These are phyloP conservation scores for Vulpes vulpes DNA, from an alignment of 2,113 vertebrate species.

Conservation along the genomic window DNA sequence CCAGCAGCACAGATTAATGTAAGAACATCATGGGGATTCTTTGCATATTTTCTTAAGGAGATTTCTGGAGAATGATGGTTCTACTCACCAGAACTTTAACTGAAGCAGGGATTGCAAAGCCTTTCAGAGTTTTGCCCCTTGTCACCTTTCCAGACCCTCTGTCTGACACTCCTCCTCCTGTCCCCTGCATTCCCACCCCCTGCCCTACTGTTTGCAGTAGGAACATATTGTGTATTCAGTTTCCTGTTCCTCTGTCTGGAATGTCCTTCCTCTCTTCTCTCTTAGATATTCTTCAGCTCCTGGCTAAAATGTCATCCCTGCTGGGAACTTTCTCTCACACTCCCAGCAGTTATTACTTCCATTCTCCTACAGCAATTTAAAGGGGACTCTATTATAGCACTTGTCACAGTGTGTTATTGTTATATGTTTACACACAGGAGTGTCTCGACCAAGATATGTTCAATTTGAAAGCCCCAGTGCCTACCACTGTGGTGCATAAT, in stretches of 20 bases:
- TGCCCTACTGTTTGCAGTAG: not conserved
- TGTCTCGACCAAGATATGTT: not conserved
- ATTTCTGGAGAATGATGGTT: conserved; percentile 59
- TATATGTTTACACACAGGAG: not conserved
- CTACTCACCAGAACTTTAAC: not conserved
- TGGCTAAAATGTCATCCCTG: not conserved
- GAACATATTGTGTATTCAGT: rapidly evolving
- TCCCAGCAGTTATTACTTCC: not conserved
- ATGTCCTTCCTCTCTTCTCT: not conserved
- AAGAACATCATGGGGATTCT: conserved; percentile 76
- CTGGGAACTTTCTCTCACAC: not conserved
- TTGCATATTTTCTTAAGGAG: conserved; percentile 70
- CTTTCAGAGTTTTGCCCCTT: not conserved
- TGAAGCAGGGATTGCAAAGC: not conserved
- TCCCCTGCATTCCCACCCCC: rapidly evolving
- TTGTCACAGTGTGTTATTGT: not conserved
- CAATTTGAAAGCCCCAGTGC: not conserved
- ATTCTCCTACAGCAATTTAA: not conserved
- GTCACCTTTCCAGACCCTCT: not conserved
- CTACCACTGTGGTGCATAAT: not conserved
- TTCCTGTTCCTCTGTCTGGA: not conserved
- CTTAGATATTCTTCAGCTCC: not conserved
- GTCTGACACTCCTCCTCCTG: not conserved
- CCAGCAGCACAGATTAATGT: conserved; percentile 73
- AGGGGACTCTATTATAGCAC: not conserved